A percentile compares a stretch with the other conserved stretches of the same genome.
Conservation (phyloP, 2,797 vertebrate species). For the Sebastiscus tertius region DNA sequence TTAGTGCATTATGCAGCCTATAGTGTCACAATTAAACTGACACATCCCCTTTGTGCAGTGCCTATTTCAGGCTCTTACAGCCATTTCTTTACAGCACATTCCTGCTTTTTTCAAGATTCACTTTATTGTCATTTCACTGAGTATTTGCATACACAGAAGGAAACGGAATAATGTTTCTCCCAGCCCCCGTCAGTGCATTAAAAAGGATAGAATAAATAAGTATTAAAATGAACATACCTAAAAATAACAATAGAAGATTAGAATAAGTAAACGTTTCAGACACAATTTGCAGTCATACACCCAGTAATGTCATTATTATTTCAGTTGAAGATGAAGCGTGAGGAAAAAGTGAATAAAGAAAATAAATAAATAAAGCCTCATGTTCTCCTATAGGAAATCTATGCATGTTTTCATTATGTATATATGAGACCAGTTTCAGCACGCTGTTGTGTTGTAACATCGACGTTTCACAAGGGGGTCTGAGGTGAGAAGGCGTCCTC, state of each 20-base stretch:
- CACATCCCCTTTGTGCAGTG: neutral
- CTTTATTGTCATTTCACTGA: too few species aligned
- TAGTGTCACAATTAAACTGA: neutral
- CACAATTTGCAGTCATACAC: too few species aligned
- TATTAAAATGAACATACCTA: too few species aligned
- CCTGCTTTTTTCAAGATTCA: neutral
- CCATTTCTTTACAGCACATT: neutral
- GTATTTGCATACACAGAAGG: too few species aligned
- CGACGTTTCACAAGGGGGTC: neutral
- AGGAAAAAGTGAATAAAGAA: neutral
- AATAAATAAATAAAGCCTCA: neutral
- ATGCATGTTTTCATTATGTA: neutral
- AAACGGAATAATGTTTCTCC: too few species aligned
- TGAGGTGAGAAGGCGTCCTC: conserved; percentile 9
- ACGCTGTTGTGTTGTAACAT: neutral
- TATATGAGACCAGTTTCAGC: neutral
- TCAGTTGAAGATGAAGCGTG: neutral
- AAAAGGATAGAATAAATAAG: too few species aligned
- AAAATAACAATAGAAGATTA: too few species aligned
- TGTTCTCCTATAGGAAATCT: neutral
- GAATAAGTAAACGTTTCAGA: too few species aligned
- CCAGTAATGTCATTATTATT: neutral
- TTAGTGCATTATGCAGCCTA: neutral
- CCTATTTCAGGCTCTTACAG: neutral
- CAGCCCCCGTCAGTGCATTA: too few species aligned